These are phyloP conservation scores for Slavum lentiscoides DNA, from an alignment of 2,888 invertebrate species.

Conservation along the genomic window DNA sequence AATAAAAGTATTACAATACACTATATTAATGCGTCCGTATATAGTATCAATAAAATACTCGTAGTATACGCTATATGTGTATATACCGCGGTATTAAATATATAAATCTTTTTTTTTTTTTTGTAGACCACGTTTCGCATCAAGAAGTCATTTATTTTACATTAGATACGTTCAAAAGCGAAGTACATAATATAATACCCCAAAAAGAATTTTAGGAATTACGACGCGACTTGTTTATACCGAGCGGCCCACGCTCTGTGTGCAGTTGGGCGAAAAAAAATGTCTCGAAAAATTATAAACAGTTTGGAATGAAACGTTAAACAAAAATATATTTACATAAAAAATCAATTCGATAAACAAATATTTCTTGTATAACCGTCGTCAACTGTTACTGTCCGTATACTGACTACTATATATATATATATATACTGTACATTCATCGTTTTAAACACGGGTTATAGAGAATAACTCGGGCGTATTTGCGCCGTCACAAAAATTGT, in stretches of 20 bases:
- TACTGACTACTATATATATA: too few species aligned
- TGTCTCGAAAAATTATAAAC: too few species aligned
- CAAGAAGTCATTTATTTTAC: conserved; percentile 32
- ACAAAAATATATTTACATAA: neutral
- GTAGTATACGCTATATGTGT: too few species aligned
- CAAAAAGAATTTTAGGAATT: neutral
- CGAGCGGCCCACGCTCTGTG: too few species aligned
- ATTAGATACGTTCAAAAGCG: neutral
- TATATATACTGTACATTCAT: neutral
- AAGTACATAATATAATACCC: neutral
- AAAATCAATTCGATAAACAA: conserved; percentile 1
- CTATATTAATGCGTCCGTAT: too few species aligned
- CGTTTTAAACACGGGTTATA: neutral
- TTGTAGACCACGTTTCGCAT: neutral
- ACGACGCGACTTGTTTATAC: neutral
- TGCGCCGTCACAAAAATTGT: too few species aligned
- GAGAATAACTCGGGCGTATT: too few species aligned
- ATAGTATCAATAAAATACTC: too few species aligned
- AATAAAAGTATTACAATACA: too few species aligned
- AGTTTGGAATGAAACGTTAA: too few species aligned
- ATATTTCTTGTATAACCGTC: neutral
- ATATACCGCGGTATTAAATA: neutral
- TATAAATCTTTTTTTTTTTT: conserved; percentile 2
- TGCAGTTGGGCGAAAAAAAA: too few species aligned
- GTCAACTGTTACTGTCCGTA: too few species aligned